phyloP scores from a whole-genome alignment of 2,797 vertebrate species.

The Buceros bicornis region DNA sequence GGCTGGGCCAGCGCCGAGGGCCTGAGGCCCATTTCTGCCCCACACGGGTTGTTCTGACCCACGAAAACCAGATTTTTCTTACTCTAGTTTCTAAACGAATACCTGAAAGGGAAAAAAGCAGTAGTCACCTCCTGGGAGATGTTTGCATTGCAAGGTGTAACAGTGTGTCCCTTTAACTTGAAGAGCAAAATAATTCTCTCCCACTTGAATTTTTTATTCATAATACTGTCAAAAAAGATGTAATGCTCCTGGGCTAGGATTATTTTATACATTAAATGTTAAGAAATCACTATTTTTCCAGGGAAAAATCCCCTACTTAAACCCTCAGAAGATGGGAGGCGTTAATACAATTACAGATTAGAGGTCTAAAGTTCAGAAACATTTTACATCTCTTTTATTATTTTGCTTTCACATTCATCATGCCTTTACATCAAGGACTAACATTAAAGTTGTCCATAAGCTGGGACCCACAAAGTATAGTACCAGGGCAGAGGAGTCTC shows the following conservation, averaged over 20 bases:
- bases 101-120: not conserved
- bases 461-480: no score
- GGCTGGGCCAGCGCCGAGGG: not conserved
- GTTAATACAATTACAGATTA: not conserved
- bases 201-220: not conserved
- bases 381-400: not conserved
- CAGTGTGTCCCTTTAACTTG: not conserved
- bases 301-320: accelerated
- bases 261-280: not conserved
- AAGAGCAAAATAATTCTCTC: not conserved
- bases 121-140: not conserved
- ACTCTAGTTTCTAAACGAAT: not conserved
- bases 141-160: not conserved
- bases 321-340: not conserved
- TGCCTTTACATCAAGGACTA: not conserved
- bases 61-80: not conserved
- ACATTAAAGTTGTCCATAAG: not conserved
- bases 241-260: not conserved
- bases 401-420: not conserved
- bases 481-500: not conserved
- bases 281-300: not conserved
- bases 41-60: not conserved
- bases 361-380: not conserved
- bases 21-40: not conserved
- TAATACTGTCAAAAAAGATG: not conserved